Percentiles rank a stretch among this genome's conserved stretches.
phyloP scores from a whole-genome alignment of 2,113 vertebrate species.

The Gymnogyps californianus region DNA sequence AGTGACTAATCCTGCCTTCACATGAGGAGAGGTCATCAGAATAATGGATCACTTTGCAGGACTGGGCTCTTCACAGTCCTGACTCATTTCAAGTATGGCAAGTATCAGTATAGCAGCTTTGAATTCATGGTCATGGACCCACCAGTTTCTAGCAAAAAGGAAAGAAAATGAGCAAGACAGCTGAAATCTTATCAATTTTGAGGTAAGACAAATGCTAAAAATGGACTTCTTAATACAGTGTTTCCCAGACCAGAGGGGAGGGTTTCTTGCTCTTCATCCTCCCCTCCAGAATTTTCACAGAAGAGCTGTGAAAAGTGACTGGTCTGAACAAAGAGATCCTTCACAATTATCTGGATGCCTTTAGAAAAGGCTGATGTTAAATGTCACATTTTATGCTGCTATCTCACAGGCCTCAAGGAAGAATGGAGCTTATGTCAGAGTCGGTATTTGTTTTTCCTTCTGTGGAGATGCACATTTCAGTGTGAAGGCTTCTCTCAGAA shows the following conservation, averaged over 20 bases:
- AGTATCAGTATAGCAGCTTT: neutral
- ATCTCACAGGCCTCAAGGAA: slow-evolving; percentile 27
- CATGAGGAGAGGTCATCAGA: neutral
- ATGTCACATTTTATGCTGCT: slow-evolving; percentile 42
- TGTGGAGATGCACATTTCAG: neutral
- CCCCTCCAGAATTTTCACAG: neutral
- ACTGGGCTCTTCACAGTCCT: neutral
- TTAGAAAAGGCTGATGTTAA: slow-evolving; percentile 49
- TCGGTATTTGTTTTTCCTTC: neutral
- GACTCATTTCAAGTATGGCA: neutral
- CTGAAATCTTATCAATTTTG: neutral
- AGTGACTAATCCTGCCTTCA: neutral
- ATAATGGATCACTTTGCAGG: neutral
- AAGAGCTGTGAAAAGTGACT: slow-evolving; percentile 16
- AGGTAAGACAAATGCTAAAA: slow-evolving; percentile 4
- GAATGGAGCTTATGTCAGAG: slow-evolving; percentile 25
- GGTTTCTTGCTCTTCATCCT: neutral
- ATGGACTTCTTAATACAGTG: neutral
- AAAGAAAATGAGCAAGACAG: neutral
- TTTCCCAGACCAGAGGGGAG: neutral
- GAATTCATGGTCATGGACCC: neutral
- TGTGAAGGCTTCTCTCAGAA: neutral
- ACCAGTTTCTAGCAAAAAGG: neutral
- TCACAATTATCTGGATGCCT: slow-evolving; percentile 23
- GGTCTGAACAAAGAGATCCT: slow-evolving; percentile 38